A percentile compares a stretch with the other conserved stretches of the same genome.
Conservation (phyloP, 1,140 invertebrate species). For the Colletes latitarsis region DNA sequence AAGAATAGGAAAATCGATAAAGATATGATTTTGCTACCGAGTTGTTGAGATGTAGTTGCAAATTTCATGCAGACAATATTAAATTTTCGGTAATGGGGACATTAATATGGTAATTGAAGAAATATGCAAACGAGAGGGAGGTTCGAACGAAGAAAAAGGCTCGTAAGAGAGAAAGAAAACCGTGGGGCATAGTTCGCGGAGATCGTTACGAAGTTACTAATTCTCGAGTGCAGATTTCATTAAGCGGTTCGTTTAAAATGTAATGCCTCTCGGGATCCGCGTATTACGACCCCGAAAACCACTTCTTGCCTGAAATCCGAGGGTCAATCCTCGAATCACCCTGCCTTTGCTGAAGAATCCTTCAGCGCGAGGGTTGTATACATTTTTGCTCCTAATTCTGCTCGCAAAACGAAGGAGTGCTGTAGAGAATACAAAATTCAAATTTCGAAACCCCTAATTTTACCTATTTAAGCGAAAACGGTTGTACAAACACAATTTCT, state of each 20-base stretch:
- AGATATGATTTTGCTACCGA: too few species aligned
- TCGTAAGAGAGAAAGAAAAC: slow-evolving; percentile 13
- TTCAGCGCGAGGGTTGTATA: not conserved
- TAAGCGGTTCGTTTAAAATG: slow-evolving; percentile 46
- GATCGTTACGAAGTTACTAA: slow-evolving; percentile 35
- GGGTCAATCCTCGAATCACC: slow-evolving; percentile 9
- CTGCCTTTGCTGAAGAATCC: slow-evolving; percentile 1
- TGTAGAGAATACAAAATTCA: too few species aligned
- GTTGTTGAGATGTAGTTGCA: not conserved
- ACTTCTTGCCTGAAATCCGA: slow-evolving; percentile 1
- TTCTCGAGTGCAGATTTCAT: slow-evolving; percentile 32
- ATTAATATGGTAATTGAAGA: slow-evolving; percentile 26
- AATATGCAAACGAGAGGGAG: not conserved
- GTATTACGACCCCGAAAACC: not conserved
- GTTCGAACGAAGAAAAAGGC: not conserved
- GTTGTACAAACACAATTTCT: too few species aligned
- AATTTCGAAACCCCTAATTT: too few species aligned
- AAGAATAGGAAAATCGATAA: not conserved
- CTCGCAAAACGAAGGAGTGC: not conserved
- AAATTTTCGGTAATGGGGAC: slow-evolving; percentile 13
- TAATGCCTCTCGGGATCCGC: slow-evolving; percentile 22
- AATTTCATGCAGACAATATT: slow-evolving; percentile 1
- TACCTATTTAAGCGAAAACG: too few species aligned
- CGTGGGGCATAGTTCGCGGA: not conserved
- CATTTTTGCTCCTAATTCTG: not conserved